These are phyloP conservation scores for Hirtodrosophila cameraria DNA, from an alignment of 2,888 invertebrate genomes.

Conservation along the genomic window DNA sequence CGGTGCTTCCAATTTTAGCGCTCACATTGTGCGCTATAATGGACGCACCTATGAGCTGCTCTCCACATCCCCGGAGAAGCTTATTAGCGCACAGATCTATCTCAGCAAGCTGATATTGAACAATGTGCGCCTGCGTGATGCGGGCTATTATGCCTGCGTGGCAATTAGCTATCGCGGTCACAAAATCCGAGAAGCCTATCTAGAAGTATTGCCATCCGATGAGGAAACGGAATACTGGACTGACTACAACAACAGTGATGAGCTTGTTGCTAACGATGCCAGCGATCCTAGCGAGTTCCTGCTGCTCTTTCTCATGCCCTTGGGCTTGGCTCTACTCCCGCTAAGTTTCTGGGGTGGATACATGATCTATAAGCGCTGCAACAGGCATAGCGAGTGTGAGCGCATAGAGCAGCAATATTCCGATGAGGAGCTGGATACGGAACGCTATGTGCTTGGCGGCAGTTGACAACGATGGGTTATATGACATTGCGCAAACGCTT, in stretches of 20 bases:
- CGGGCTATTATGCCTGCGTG: slow-evolving; percentile 82
- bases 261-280: slow-evolving; percentile 33
- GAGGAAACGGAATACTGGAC: slow-evolving; percentile 73
- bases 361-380: slow-evolving; percentile 68
- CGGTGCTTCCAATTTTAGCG: slow-evolving; percentile 67
- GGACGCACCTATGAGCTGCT: slow-evolving; percentile 82
- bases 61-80: slow-evolving; percentile 76
- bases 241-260: slow-evolving; percentile 65
- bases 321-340: slow-evolving; percentile 81
- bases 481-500: slow-evolving; percentile 39
- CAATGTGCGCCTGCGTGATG: slow-evolving; percentile 72
- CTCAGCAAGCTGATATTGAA: slow-evolving; percentile 83
- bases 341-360: slow-evolving; percentile 81
- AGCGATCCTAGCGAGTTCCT: slow-evolving; percentile 77
- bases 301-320: slow-evolving; percentile 82
- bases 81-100: slow-evolving; percentile 78
- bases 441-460: slow-evolving; percentile 69
- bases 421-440: slow-evolving; percentile 68
- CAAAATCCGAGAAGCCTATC: slow-evolving; percentile 80
- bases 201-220: slow-evolving; percentile 60
- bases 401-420: slow-evolving; percentile 62
- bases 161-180: slow-evolving; percentile 82
- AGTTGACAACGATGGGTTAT: slow-evolving; percentile 28
- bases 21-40: slow-evolving; percentile 77
- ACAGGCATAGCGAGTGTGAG: slow-evolving; percentile 54